Base-by-base conservation (phyloP, 2,113 vertebrate genomes). In the human region DNA sequence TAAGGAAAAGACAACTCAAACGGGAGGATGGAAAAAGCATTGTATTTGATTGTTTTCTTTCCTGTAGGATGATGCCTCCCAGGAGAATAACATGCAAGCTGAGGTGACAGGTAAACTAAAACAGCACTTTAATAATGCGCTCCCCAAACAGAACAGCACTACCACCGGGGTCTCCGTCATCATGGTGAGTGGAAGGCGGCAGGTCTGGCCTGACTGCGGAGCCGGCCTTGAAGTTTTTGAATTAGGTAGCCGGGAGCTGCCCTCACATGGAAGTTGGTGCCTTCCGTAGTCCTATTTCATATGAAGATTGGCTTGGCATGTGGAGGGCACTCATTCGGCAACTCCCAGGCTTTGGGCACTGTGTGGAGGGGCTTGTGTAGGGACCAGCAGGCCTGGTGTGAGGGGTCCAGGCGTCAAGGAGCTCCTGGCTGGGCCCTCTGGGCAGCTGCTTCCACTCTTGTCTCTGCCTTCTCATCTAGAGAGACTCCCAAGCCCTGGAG, bases 31-130 rank as follows among this genome's bases (percentile, higher is more conserved):
- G 61, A 2, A 3, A 68, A 40, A 30, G 25, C 23, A 12, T 0
- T 38, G 57, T 23, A 0, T 92, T 35, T 5, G 45, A 4, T 81
- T 43, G 30, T 82, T 52, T 30, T 80, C 75, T 61, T 94, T 96
- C 80, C n/a, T 3, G 11, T 70, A 99, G 99, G 99, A 99, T 48
- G 99, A 99, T 59, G 97, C 98, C 73, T 98, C 99, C 96, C 98
- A 98, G 98, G 99, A 99, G 98, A 99, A 99, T 98, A 99, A 99
- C 98, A 99, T 99, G 99, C 99, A 99, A 98, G 99, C 98, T 93
- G 99, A 99, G 98, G 99, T 99, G 95, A 99, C 99, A 98, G 99
- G 99, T 99, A 99, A 99, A 99, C 99, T 99, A 96, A 99, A 99
- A 98, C 99, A 99, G 98, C 99, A 99, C 99, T 99, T 99, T 98